Conservation (phyloP, 2,113 vertebrate genomes). For the Miniopterus natalensis region DNA sequence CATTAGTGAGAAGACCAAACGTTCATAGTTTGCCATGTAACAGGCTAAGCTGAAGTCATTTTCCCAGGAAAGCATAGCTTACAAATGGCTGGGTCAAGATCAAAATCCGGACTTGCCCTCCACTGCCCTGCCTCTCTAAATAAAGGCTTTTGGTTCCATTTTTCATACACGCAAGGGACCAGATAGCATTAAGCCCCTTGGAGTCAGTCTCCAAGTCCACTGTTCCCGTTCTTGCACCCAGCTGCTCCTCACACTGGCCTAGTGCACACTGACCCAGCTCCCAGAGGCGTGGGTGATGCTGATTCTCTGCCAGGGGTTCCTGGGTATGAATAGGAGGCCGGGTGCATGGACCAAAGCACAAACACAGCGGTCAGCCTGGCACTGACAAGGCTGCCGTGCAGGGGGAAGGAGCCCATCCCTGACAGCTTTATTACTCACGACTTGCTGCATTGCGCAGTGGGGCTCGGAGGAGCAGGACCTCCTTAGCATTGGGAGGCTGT, state of each 20-base stretch:
- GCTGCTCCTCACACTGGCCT: not conserved
- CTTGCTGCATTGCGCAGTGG: not conserved
- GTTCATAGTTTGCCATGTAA: not conserved
- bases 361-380: not conserved
- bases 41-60: not conserved
- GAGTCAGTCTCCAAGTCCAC: not conserved
- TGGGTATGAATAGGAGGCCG: fast-evolving
- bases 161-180: not conserved
- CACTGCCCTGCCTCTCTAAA: not conserved
- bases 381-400: not conserved
- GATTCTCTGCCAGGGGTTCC: not conserved
- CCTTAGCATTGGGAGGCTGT: not conserved
- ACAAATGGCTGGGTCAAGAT: not conserved
- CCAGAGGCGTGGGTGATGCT: not conserved
- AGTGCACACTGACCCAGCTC: fast-evolving
- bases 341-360: not conserved
- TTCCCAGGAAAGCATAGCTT: not conserved
- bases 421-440: not conserved
- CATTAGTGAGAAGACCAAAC: not conserved
- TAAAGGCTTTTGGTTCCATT: not conserved
- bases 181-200: not conserved
- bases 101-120: not conserved
- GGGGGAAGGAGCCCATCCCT: not conserved
- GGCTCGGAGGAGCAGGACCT: not conserved
- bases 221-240: not conserved